phyloP scores from a whole-genome alignment of 2,113 vertebrate genomes.

The Capreolus pygargus region DNA sequence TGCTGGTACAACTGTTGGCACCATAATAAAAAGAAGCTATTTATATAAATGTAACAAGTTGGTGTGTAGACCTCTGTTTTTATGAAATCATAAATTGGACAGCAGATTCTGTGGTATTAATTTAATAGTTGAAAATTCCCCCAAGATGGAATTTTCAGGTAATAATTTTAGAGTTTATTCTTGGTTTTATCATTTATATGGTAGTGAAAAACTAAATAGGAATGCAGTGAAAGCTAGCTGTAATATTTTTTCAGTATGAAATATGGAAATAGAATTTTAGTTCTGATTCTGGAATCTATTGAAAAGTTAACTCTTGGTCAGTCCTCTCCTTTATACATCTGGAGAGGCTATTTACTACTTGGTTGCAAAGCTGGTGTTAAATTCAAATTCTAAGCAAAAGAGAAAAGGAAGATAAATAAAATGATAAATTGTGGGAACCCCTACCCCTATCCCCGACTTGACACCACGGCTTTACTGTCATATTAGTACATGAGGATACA shows the following conservation, averaged over 20 bases:
- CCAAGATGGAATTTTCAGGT: not conserved
- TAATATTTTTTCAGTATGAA: not conserved
- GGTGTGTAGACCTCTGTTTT: not conserved
- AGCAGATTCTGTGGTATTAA: not conserved
- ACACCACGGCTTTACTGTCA: not conserved
- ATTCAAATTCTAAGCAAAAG: not conserved
- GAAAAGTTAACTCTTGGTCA: constrained; percentile 22
- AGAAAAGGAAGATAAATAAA: not conserved
- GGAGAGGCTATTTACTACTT: not conserved
- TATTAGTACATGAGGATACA: not conserved
- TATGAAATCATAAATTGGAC: not conserved
- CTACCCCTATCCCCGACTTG: not conserved
- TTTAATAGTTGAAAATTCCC: constrained; percentile 10
- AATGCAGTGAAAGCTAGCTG: constrained; percentile 11
- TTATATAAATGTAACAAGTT: constrained; percentile 20
- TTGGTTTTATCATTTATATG: not conserved
- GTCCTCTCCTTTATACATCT: not conserved
- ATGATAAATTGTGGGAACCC: not conserved
- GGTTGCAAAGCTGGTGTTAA: constrained; percentile 28
- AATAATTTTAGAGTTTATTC: constrained; percentile 11
- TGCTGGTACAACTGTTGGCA: not conserved
- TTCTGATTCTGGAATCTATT: constrained; percentile 1
- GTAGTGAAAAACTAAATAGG: not conserved
- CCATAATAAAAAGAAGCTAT: not conserved
- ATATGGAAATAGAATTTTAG: not conserved